These are phyloP conservation scores for Lampris megalopsis DNA, from an alignment of 2,113 vertebrate genomes.

Conservation along the genomic window DNA sequence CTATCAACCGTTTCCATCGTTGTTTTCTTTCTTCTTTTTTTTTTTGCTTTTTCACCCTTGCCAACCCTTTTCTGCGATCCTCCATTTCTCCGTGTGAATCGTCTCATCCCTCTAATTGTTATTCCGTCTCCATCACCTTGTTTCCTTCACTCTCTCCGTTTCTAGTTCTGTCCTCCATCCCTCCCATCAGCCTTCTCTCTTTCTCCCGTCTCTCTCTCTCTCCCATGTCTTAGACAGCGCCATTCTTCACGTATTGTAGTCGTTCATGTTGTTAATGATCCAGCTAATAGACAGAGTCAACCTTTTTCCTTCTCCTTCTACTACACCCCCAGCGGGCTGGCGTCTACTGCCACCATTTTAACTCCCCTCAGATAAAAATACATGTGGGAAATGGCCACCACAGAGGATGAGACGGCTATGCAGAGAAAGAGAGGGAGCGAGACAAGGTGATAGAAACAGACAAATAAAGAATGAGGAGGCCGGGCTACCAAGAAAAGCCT, in stretches of 20 bases:
- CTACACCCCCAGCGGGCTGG: no score
- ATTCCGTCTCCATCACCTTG: slow-evolving; percentile 8
- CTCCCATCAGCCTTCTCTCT: slow-evolving; percentile 29
- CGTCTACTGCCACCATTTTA: no score
- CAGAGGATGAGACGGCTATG: no score
- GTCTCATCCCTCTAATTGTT: neutral
- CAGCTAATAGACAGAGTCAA: no score
- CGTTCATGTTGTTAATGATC: no score
- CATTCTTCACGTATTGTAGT: slow-evolving; percentile 48
- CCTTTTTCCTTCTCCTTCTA: no score
- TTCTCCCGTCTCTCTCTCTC: slow-evolving; percentile 13
- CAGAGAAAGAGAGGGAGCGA: neutral
- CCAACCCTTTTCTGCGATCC: neutral
- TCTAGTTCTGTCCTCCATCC: neutral
- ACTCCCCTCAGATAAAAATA: no score
- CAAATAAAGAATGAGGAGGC: neutral
- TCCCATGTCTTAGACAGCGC: slow-evolving; percentile 8
- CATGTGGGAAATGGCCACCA: no score
- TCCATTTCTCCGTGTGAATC: neutral
- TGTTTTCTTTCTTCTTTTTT: neutral
- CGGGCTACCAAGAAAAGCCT: neutral
- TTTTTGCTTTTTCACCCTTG: neutral
- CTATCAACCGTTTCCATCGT: no score
- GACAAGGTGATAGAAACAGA: neutral
- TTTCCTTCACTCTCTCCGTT: slow-evolving; percentile 21